phyloP scores from a whole-genome alignment of 2,888 invertebrate genomes.

The Callyntrura guangdongensis region DNA sequence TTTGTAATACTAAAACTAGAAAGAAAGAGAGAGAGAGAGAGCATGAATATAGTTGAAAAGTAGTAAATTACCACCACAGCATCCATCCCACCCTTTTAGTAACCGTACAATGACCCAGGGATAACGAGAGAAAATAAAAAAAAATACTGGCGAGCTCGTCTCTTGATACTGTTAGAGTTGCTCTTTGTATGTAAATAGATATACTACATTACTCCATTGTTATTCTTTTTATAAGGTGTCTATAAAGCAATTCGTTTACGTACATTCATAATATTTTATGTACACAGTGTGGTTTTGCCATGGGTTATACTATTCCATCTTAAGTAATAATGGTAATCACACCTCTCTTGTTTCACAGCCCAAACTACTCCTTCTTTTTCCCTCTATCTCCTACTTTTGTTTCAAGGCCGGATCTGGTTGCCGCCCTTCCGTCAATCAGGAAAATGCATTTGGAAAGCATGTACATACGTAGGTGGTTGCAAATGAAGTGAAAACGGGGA shows the following conservation, averaged over 20 bases:
- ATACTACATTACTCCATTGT: neutral
- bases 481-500: slow-evolving; percentile 11
- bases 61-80: neutral
- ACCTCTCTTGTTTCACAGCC: slow-evolving; percentile 42
- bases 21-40: neutral
- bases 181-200: neutral
- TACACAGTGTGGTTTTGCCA: too few relatives aligned
- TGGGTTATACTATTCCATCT: neutral
- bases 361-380: neutral
- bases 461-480: too few relatives aligned
- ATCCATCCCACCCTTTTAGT: slow-evolving; percentile 44
- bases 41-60: neutral
- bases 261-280: neutral
- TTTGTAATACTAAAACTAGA: neutral
- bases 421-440: slow-evolving; percentile 80
- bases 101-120: slow-evolving; percentile 30
- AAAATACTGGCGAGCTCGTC: slow-evolving; percentile 27
- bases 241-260: neutral
- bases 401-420: slow-evolving; percentile 74
- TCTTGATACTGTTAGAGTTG: neutral
- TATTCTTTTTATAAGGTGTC: neutral
- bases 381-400: neutral
- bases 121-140: slow-evolving; percentile 10
- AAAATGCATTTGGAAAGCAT: slow-evolving; percentile 77
- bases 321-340: slow-evolving; percentile 64